phyloP scores from a whole-genome alignment of 2,113 vertebrate genomes.

The Mustela lutreola region DNA sequence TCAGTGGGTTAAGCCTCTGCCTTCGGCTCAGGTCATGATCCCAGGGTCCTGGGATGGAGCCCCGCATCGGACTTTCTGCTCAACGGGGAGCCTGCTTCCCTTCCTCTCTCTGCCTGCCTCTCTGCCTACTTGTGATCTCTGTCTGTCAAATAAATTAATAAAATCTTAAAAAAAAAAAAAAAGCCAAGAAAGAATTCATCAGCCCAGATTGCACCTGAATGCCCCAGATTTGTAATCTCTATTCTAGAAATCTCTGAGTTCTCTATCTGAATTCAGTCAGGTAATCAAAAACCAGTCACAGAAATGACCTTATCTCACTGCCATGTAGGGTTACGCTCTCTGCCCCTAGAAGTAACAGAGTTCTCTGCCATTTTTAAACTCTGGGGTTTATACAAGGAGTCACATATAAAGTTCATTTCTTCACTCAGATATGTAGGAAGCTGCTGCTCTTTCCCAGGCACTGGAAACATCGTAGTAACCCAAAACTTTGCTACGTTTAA shows the following conservation, averaged over 20 bases:
- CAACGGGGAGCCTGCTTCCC: no score
- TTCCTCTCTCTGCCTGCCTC: no score
- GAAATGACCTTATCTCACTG: neutral
- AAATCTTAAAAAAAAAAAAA: no score
- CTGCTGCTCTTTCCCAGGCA: neutral
- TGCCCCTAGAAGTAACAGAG: neutral
- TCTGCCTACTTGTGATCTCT: no score
- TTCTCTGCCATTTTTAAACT: neutral
- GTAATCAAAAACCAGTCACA: neutral
- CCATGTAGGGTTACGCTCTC: neutral
- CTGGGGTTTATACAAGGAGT: neutral
- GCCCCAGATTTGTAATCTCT: neutral
- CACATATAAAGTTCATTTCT: neutral
- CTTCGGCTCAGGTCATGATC: no score
- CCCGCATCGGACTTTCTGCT: no score
- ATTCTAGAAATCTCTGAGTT: neutral
- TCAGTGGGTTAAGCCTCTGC: no score
- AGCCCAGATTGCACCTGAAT: neutral
- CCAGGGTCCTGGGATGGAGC: no score
- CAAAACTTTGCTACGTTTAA: neutral
- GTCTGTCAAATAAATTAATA: no score
- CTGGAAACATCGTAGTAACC: neutral
- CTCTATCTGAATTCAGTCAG: neutral
- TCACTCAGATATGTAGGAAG: neutral
- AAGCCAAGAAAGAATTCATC: neutral